These are phyloP conservation scores for Eupithecia exiguata DNA, from an alignment of 2,888 invertebrate species.

Conservation along the genomic window DNA sequence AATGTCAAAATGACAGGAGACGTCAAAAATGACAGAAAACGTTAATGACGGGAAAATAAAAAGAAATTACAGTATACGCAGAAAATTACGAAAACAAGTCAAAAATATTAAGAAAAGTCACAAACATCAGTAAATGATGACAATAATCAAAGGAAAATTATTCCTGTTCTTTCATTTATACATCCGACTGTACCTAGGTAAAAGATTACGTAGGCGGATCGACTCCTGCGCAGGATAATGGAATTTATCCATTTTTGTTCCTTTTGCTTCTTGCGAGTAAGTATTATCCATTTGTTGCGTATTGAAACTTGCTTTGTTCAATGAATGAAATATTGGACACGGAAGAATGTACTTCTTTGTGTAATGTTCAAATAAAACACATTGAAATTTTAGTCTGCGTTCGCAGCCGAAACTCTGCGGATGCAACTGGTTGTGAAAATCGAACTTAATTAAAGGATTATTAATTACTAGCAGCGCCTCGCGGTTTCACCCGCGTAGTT, in stretches of 20 bases:
- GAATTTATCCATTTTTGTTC: slow-evolving; percentile 24
- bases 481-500: too few relatives aligned
- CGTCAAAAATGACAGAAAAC: too few relatives aligned
- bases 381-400: neutral
- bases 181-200: neutral
- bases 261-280: neutral
- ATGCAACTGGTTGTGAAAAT: too few relatives aligned
- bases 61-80: too few relatives aligned
- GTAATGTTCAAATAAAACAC: neutral
- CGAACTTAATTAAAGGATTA: too few relatives aligned
- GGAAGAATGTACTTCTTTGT: neutral
- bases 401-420: neutral
- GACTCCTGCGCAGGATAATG: slow-evolving; percentile 34
- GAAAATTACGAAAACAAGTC: too few relatives aligned
- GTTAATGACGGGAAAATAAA: too few relatives aligned
- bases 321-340: slow-evolving; percentile 7
- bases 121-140: too few relatives aligned
- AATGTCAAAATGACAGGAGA: too few relatives aligned
- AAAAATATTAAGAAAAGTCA: too few relatives aligned
- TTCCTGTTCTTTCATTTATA: neutral
- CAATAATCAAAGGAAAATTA: neutral
- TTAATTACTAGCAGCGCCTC: too few relatives aligned
- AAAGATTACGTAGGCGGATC: slow-evolving; percentile 25
- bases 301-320: slow-evolving; percentile 13
- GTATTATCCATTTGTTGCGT: slow-evolving; percentile 21